phyloP scores from a whole-genome alignment of 2,797 vertebrate genomes.

The Gallinago solitaria region DNA sequence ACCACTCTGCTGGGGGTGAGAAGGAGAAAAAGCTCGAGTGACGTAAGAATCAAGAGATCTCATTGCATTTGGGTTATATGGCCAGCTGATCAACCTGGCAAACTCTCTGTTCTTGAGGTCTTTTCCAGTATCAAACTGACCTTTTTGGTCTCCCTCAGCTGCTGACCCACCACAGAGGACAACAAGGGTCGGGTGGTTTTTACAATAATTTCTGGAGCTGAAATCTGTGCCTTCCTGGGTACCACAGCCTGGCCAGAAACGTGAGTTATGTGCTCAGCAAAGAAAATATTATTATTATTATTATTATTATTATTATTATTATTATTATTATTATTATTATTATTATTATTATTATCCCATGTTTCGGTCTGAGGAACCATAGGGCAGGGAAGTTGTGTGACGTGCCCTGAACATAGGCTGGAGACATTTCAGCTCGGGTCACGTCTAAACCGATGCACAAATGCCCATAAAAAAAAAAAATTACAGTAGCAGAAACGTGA shows the following conservation, averaged over 20 bases:
- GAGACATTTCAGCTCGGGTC: neutral
- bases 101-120: neutral
- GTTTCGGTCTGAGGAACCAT: fast-evolving
- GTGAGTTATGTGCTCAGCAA: fast-evolving
- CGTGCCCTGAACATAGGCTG: neutral
- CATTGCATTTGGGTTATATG: neutral
- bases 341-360: no score
- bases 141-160: neutral
- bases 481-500: neutral
- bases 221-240: neutral
- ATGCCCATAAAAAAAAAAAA: neutral
- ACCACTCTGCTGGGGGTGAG: neutral
- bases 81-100: neutral
- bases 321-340: no score
- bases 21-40: neutral
- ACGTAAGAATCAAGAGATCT: neutral
- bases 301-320: no score
- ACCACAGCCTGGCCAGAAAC: fast-evolving
- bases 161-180: neutral
- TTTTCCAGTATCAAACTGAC: neutral
- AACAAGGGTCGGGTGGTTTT: fast-evolving
- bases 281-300: neutral
- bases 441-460: neutral
- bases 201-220: neutral
- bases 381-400: neutral